Percentiles rank a stretch among this genome's conserved stretches.
Conservation (phyloP, 2,797 vertebrate genomes). For the Artibeus lituratus region DNA sequence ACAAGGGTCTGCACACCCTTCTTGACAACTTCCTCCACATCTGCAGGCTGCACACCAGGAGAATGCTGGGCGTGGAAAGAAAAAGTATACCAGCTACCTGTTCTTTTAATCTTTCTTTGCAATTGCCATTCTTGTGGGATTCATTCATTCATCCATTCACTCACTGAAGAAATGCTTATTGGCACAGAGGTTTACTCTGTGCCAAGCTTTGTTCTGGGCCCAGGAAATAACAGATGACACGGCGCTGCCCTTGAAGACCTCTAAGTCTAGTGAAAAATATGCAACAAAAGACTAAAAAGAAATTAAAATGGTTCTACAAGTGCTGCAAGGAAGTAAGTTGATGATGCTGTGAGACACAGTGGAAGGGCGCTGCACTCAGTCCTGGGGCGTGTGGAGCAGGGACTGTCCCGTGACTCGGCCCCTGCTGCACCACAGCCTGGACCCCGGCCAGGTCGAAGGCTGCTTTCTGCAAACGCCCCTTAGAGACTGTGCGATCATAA, state of each 20-base stretch:
- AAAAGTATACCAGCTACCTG: slow-evolving; percentile 2
- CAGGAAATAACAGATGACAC: not conserved
- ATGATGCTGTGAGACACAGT: not conserved
- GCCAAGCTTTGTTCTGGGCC: not conserved
- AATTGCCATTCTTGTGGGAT: not conserved
- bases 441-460: not conserved
- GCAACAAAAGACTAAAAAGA: not conserved
- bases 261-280: not conserved
- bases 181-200: not conserved
- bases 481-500: not conserved
- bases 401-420: no score
- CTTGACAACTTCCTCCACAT: slow-evolving; percentile 92
- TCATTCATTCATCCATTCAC: not conserved
- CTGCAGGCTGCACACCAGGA: slow-evolving; percentile 95
- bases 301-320: not conserved
- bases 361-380: not conserved
- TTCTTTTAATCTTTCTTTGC: slow-evolving; percentile 10
- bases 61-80: slow-evolving; percentile 85
- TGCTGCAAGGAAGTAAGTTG: not conserved
- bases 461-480: not conserved
- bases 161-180: not conserved
- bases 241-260: not conserved
- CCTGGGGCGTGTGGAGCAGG: not conserved
- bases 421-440: not conserved
- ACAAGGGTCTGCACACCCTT: slow-evolving; percentile 89